phyloP scores from a whole-genome alignment of 2,113 vertebrate species.

The Hepsetus odoe region DNA sequence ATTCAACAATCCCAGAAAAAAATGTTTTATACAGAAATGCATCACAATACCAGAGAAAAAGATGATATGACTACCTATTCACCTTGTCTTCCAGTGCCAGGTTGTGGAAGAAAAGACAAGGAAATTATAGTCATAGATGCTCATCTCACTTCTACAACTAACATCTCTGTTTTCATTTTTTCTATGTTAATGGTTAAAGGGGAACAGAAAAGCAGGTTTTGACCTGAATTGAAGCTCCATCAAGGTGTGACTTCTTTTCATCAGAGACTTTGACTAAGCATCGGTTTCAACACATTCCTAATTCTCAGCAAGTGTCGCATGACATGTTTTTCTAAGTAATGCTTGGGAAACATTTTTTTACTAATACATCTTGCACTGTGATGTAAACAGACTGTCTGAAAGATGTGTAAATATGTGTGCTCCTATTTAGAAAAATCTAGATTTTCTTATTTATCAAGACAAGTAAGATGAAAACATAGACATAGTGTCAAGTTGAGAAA shows the following conservation, averaged over 20 bases:
- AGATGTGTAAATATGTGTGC: background rate
- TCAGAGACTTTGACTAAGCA: background rate
- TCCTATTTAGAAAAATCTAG: background rate
- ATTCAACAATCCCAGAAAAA: too few species aligned
- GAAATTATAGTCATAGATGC: background rate
- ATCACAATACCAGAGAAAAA: too few species aligned
- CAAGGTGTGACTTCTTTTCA: background rate
- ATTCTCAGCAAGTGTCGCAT: slow-evolving; percentile 13
- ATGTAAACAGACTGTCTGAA: background rate
- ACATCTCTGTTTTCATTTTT: too few species aligned
- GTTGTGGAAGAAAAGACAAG: too few species aligned
- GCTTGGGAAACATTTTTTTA: background rate
- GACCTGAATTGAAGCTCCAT: background rate
- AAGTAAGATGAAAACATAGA: background rate
- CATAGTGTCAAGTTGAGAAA: background rate
- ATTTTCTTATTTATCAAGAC: background rate
- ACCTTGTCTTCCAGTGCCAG: too few species aligned
- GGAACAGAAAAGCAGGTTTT: background rate
- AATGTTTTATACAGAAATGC: too few species aligned
- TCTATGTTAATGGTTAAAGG: background rate
- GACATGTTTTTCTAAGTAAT: background rate
- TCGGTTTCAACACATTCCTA: background rate
- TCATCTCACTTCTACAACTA: rapidly evolving
- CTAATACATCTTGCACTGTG: background rate
- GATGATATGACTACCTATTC: too few species aligned